A percentile compares a stretch with the other conserved stretches of the same genome.
Evolutionary conservation across 2,113 vertebrate genomes (phyloP).

Genomic region (Eublepharis macularius): DNA sequence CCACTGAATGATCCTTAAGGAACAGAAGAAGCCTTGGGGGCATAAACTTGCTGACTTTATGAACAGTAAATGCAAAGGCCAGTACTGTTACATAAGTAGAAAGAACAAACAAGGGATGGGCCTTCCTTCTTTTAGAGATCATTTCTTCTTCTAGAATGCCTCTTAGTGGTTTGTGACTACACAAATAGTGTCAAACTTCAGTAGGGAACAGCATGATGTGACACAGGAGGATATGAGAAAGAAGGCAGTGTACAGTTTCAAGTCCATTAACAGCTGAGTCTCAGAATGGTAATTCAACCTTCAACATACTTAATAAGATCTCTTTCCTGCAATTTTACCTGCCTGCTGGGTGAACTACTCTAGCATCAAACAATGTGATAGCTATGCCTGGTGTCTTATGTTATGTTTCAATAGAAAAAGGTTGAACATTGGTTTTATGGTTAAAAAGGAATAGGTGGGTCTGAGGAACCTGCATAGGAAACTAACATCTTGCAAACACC

Average conservation of each 20-base stretch:
- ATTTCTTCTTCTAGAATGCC: background rate
- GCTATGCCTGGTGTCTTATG: background rate
- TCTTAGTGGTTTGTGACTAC: background rate
- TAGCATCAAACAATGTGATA: background rate
- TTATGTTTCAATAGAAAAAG: background rate
- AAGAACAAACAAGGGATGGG: background rate
- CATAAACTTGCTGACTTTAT: background rate
- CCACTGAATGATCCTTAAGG: background rate
- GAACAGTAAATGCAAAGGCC: background rate
- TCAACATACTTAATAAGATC: background rate
- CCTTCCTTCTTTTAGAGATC: background rate
- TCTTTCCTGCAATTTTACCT: constrained; percentile 4
- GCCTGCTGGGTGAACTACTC: background rate
- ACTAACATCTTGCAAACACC: background rate
- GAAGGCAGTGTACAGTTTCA: background rate
- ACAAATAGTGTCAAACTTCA: background rate
- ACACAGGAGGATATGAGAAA: background rate
- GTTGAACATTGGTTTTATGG: background rate
- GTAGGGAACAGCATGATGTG: background rate
- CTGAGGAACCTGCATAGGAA: background rate
- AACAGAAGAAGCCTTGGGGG: background rate
- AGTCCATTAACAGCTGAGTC: background rate
- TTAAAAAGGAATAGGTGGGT: background rate
- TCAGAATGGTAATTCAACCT: constrained; percentile 6
- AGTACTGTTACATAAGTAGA: background rate